Base-by-base conservation (phyloP, 2,797 vertebrate genomes). In the Aselliscus stoliczkanus region DNA sequence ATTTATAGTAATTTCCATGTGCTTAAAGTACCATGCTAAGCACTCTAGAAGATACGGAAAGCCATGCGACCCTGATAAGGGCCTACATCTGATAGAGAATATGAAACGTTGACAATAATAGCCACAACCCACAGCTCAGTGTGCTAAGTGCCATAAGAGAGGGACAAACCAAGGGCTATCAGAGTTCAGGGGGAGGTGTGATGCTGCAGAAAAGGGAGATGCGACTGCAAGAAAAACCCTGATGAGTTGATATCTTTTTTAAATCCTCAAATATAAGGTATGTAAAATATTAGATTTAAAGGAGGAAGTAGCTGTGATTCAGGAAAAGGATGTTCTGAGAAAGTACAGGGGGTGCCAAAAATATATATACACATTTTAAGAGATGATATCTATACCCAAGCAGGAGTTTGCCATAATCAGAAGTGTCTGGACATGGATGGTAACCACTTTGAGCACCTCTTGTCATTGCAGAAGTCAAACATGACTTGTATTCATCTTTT, bases 101-200 rank as follows among this genome's bases (percentile, higher is more conserved):
- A 67, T 31, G 65, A 94, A 89, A 60, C 15, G 5, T 31, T 56
- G 65, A 89, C 76, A 93, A 60, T 96, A 97, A 96, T 92, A 95
- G 96, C 76, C 95, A n/a, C 62, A 84, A 34, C 5, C 76, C 70
- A 34, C 3, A 2, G 87, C 72, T 90, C 47, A 50, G 64, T 75
- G 92, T 90, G 93, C 93, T 95, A 96, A 97, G 93, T 96, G 95
- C 69, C 67, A 23, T 37, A 72, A 85, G 62, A 88, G 81, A 94
- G 89, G 94, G 21, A 97, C 83, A 93, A 70, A 88, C 37, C 70
- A 14, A 94, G 87, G 31, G 93, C 44, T 37, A 37, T 10, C 10
- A 1, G 58, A 65, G 80, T 84, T 81, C 75, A 15, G 60, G 83
- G 73, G 29, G 65, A 87, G 88, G 89, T 42, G 80, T 93, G 91